Evolutionary conservation across 2,797 vertebrate genomes (phyloP).

Genomic region (Bucorvus abyssinicus): DNA sequence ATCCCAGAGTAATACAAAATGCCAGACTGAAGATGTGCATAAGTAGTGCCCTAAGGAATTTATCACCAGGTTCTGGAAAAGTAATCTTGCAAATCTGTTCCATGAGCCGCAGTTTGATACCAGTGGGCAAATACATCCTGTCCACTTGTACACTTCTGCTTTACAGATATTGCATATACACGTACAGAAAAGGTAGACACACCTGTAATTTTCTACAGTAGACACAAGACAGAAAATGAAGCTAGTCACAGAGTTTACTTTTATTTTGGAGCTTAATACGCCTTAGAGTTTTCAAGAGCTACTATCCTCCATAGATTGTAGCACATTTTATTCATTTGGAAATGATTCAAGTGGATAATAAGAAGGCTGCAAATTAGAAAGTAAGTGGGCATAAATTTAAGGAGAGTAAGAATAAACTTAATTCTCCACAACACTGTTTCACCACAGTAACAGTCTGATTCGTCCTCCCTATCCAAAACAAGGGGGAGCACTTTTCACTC

Average conservation of each 20-base stretch:
- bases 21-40: not conserved
- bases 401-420: not conserved
- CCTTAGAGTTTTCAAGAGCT: not conserved
- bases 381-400: not conserved
- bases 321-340: not conserved
- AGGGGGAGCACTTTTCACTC: not conserved
- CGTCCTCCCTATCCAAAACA: not conserved
- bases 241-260: not conserved
- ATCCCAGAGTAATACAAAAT: not conserved
- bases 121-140: not conserved
- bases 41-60: not conserved
- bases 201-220: not conserved
- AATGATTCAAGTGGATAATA: not conserved
- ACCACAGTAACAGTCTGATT: not conserved
- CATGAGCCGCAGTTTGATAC: not conserved
- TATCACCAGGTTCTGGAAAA: not conserved
- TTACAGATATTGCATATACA: not conserved
- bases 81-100: not conserved
- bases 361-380: not conserved
- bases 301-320: not conserved
- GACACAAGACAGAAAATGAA: not conserved
- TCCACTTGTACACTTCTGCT: not conserved
- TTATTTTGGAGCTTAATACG: not conserved
- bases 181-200: not conserved
- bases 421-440: not conserved